Percentiles rank a stretch among this genome's conserved stretches.
phyloP scores from a whole-genome alignment of 2,797 vertebrate species.

The Microcaecilia unicolor region DNA sequence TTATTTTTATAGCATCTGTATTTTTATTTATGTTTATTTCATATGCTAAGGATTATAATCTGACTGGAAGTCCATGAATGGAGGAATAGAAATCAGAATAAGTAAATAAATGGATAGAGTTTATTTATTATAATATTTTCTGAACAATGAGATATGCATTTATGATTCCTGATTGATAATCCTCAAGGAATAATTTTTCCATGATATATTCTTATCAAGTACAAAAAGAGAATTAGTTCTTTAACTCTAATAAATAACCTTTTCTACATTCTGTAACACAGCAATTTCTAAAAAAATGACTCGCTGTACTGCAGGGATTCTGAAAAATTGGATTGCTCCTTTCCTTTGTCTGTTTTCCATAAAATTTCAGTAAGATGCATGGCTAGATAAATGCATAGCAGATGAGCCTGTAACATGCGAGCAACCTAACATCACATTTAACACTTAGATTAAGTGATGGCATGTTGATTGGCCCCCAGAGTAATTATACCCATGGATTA shows the following conservation, averaged over 20 bases:
- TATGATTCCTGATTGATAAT: too few relatives aligned
- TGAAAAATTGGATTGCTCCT: neutral
- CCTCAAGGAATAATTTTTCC: too few relatives aligned
- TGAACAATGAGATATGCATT: too few relatives aligned
- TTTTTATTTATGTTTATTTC: too few relatives aligned
- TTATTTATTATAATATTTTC: too few relatives aligned
- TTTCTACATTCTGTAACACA: neutral
- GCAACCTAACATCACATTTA: neutral
- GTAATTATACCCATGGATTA: conserved; percentile 10
- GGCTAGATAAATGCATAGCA: neutral
- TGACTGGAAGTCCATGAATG: too few relatives aligned
- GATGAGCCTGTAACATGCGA: fast-evolving
- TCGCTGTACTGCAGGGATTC: fast-evolving
- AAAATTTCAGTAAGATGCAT: neutral
- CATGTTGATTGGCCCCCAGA: neutral
- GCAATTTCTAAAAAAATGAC: too few relatives aligned
- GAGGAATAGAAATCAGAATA: too few relatives aligned
- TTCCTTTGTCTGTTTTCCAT: neutral
- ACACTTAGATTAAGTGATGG: neutral
- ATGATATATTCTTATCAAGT: too few relatives aligned
- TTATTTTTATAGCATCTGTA: too few relatives aligned
- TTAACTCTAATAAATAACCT: neutral
- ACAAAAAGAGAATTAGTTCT: neutral
- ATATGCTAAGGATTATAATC: too few relatives aligned
- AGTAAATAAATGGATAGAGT: too few relatives aligned